phyloP scores from a whole-genome alignment of 2,113 vertebrate species.

The Chionis minor region DNA sequence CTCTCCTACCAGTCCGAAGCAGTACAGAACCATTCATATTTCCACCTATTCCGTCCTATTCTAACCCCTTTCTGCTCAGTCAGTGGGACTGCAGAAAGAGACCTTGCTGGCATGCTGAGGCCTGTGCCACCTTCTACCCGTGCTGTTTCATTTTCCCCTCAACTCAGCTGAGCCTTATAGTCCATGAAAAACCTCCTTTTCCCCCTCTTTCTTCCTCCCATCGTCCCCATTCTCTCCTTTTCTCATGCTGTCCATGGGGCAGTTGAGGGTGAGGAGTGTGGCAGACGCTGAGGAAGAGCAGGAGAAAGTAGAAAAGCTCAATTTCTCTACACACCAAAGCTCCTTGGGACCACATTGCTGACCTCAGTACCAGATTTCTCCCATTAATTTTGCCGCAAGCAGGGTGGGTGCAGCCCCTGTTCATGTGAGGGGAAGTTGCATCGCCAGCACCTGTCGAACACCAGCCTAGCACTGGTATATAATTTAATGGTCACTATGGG shows the following conservation, averaged over 20 bases:
- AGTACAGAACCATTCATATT: not conserved
- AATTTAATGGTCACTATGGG: conserved; percentile 63
- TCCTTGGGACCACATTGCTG: not conserved
- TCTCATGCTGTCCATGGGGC: not conserved
- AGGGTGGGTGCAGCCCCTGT: not conserved
- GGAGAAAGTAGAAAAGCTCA: rapidly evolving
- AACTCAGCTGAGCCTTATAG: not conserved
- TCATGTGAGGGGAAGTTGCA: not conserved
- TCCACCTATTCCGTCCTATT: not conserved
- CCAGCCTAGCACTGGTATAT: not conserved
- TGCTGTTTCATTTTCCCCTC: not conserved
- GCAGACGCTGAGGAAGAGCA: not conserved
- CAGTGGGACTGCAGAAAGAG: not conserved
- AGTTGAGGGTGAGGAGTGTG: not conserved
- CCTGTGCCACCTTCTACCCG: rapidly evolving
- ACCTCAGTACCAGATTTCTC: not conserved
- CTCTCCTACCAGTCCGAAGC: not conserved
- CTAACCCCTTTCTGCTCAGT: not conserved
- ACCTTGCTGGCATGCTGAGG: rapidly evolving
- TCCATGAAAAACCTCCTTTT: not conserved
- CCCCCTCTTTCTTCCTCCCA: not conserved
- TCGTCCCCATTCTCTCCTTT: not conserved
- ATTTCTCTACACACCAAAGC: not conserved
- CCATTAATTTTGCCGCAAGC: not conserved
- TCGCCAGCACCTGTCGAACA: conserved; percentile 9